These are phyloP conservation scores for Diplolepis rosae DNA, from an alignment of 2,888 invertebrate species.

Conservation along the genomic window DNA sequence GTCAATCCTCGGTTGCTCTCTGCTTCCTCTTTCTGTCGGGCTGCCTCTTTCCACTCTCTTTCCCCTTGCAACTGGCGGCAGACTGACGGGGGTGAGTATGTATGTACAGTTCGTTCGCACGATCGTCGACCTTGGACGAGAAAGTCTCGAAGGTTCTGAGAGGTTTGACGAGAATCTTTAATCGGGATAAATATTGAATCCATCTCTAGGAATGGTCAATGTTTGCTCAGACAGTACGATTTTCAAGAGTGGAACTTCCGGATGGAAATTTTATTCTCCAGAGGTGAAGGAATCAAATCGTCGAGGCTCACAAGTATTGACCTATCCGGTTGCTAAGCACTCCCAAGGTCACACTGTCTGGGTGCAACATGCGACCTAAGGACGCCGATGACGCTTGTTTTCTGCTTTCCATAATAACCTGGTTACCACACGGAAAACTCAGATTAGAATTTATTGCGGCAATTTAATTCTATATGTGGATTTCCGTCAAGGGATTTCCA, in stretches of 20 bases:
- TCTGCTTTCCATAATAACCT: conserved; percentile 2
- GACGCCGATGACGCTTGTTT: conserved; percentile 4
- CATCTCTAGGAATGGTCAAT: conserved; percentile 33
- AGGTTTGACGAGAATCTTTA: conserved; percentile 30
- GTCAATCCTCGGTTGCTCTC: conserved; percentile 30
- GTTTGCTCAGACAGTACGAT: background rate
- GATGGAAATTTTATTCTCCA: background rate
- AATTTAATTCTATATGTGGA: conserved; percentile 6
- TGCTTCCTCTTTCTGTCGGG: conserved; percentile 1
- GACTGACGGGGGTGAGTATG: conserved; percentile 50
- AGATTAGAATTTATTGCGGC: background rate
- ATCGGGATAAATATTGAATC: background rate
- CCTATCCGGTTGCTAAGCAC: conserved; percentile 31
- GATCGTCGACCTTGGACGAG: conserved; percentile 65
- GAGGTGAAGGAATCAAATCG: background rate
- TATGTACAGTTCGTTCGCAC: conserved; percentile 54
- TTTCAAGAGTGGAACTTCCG: background rate
- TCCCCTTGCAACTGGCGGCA: conserved; percentile 46
- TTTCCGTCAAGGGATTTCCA: background rate
- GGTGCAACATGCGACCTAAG: conserved; percentile 6
- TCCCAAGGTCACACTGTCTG: conserved; percentile 19
- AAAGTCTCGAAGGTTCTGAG: conserved; percentile 53
- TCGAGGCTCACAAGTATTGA: conserved; percentile 10
- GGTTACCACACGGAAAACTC: background rate
- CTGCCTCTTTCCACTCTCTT: conserved; percentile 33